These are phyloP conservation scores for Oryzias javanicus DNA, from an alignment of 2,113 vertebrate genomes.

Conservation along the genomic window DNA sequence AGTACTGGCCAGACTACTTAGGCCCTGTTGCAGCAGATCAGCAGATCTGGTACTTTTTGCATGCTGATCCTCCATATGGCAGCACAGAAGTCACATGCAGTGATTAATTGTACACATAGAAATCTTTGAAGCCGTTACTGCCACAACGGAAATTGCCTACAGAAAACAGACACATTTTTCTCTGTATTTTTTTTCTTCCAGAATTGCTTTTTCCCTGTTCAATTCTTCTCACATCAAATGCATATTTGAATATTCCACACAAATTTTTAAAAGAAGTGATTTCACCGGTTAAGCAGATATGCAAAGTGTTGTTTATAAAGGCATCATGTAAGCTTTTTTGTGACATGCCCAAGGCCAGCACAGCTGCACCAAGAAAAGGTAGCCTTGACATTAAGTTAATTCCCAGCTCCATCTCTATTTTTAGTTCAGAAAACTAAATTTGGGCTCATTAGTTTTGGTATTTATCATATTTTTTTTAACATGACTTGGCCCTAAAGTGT, in stretches of 20 bases:
- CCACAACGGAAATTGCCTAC: constrained; percentile 46
- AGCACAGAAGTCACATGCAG: constrained; percentile 90
- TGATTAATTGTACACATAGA: constrained; percentile 91
- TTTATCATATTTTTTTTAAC: constrained; percentile 78
- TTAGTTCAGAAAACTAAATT: constrained; percentile 68
- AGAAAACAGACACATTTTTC: constrained; percentile 12
- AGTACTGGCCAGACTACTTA: constrained; percentile 95
- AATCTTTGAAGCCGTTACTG: constrained; percentile 52
- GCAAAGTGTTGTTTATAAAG: constrained; percentile 66
- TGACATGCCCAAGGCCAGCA: constrained; percentile 64
- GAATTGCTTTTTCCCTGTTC: constrained; percentile 19
- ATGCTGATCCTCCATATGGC: constrained; percentile 98
- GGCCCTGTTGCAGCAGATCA: constrained; percentile 94
- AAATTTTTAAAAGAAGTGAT: constrained; percentile 38
- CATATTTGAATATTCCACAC: constrained; percentile 35
- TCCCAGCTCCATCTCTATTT: constrained; percentile 47
- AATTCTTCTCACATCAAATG: constrained; percentile 34
- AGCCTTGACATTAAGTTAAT: constrained; percentile 67
- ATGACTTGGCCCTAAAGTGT: constrained; percentile 74
- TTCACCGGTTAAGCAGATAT: constrained; percentile 67
- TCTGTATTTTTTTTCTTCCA: constrained; percentile 18
- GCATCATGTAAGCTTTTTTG: constrained; percentile 47
- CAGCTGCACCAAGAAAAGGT: constrained; percentile 48
- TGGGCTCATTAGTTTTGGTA: constrained; percentile 71
- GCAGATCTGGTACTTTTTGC: constrained; percentile 92